Evolutionary conservation across 2,888 invertebrate species (phyloP).

Genomic region (Drosophila meridionalis): DNA sequence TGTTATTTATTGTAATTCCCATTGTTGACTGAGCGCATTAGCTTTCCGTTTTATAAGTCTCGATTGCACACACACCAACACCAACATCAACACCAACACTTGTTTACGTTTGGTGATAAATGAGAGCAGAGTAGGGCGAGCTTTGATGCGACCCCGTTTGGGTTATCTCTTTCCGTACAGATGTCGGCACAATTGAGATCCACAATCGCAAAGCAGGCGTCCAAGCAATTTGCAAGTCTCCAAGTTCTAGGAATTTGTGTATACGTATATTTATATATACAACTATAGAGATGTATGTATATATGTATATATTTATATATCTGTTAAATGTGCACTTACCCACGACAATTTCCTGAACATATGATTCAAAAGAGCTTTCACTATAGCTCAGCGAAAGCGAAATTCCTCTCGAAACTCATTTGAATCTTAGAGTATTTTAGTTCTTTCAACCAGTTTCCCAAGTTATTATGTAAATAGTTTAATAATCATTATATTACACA

Average conservation of each 20-base stretch:
- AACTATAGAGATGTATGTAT: background rate
- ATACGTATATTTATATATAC: background rate
- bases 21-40: conserved; percentile 19
- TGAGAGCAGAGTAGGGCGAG: conserved; percentile 8
- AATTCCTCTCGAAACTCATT: background rate
- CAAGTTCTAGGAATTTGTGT: background rate
- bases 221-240: conserved; percentile 2
- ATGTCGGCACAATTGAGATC: conserved; percentile 12
- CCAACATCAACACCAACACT: background rate
- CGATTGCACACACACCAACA: background rate
- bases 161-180: conserved; percentile 39
- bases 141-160: conserved; percentile 19
- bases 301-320: background rate
- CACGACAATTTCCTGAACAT: background rate
- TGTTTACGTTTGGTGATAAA: conserved; percentile 17
- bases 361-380: background rate
- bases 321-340: background rate
- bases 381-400: background rate
- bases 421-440: background rate
- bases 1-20: conserved; percentile 20
- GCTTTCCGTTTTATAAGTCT: conserved; percentile 1
- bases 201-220: background rate
- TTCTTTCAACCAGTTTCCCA: background rate
- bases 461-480: background rate
- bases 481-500: background rate